Evolutionary conservation across 1,140 invertebrate genomes (phyloP).

Genomic region (Chironomus tepperi): DNA sequence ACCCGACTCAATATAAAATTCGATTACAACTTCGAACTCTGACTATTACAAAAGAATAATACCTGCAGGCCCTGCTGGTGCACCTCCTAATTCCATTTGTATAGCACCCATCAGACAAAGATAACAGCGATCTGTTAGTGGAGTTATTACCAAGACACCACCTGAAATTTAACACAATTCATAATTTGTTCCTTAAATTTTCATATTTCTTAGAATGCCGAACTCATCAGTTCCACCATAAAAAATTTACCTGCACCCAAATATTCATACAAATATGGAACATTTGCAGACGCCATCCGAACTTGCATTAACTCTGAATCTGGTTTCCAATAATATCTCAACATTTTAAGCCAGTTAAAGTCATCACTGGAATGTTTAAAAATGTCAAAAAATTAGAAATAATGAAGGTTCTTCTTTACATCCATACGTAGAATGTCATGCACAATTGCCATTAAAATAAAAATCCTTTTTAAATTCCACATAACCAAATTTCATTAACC

Average conservation of each 20-base stretch:
- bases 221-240: no score
- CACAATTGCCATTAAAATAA: no score
- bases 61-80: constrained; percentile 59
- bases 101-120: constrained; percentile 80
- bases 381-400: no score
- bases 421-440: no score
- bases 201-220: no score
- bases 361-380: constrained; percentile 48
- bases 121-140: constrained; percentile 74
- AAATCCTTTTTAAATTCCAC: no score
- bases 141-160: constrained; percentile 69
- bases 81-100: constrained; percentile 76
- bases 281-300: constrained; percentile 65
- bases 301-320: constrained; percentile 66
- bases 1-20: no score
- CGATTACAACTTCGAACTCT: no score
- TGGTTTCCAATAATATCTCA: constrained; percentile 84
- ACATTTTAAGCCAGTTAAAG: constrained; percentile 84
- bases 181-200: no score
- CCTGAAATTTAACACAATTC: constrained; percentile 28
- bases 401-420: no score
- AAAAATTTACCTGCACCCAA: constrained; percentile 55
- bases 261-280: constrained; percentile 88
- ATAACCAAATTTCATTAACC: no score
- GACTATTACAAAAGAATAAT: no score